Evolutionary conservation across 2,797 vertebrate genomes (phyloP), one percentile per base, ranked within the genome.

Genomic region (Morus bassanus): DNA sequence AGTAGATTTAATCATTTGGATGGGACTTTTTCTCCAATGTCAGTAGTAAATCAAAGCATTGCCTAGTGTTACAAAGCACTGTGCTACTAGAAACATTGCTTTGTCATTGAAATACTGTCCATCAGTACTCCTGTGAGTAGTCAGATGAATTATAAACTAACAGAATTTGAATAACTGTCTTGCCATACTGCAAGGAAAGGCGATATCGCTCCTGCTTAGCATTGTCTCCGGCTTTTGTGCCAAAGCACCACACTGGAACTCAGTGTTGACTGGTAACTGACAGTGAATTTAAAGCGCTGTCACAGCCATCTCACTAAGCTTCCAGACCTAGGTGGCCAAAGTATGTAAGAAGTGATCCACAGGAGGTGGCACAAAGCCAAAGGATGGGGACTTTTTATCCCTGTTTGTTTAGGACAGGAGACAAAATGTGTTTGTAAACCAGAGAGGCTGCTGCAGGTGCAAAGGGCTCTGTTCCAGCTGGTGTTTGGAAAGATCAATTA

Each of bases 401-500:
- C 56, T 67, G 27, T 87, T 95, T 93, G 67, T 92, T 92, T 89
- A 91, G 70, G 70, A 93, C 9, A 54, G 37, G 56, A 91, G 45
- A 81, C 48, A 91, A 94, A 84, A 77, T 18, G n/a, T 68, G 70
- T 91, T 89, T 91, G 46, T 63, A 91, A 92, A 88, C 51, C 39
- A 87, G 63, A 84, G 57, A 76, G 67, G 51, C 48, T 92, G 80
- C 75, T 95, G 91, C 86, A 95, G 88, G 75, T 96, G 86, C 68
- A 72, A 48, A 75, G 60, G 43, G 78, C 74, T 88, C 31, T 90
- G 51, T 80, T 95, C 68, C 81, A 94, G 88, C 95, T 77, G 88
- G 84, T 84, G 69, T 87, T 89, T 60, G 74, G 84, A 72, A 91
- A 89, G 92, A 95, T 94, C 94, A 72, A 45, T 96, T 93, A 89